Conservation (phyloP, 2,797 vertebrate genomes). For the Paedocypris micromegethes region DNA sequence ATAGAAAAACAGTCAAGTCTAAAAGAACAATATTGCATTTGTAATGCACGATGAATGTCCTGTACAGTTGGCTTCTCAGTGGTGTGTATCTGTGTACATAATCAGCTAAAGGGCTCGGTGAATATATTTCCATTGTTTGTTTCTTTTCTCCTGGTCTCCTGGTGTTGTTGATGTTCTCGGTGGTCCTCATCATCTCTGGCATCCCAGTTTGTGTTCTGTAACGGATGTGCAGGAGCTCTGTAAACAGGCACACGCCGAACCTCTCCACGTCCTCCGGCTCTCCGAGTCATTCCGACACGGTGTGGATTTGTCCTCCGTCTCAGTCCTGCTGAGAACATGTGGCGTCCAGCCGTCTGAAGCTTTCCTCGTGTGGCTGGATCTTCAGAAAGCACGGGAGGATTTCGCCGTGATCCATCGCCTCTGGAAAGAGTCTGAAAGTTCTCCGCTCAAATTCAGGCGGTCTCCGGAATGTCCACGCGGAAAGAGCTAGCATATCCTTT, state of each 20-base stretch:
- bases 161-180: slow-evolving; percentile 17
- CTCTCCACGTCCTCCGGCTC: slow-evolving; percentile 35
- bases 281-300: slow-evolving; percentile 69
- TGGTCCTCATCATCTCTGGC: slow-evolving; percentile 13
- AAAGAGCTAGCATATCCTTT: slow-evolving; percentile 98
- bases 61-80: slow-evolving; percentile 90
- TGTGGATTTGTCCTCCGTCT: slow-evolving; percentile 69
- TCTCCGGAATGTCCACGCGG: slow-evolving; percentile 89
- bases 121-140: slow-evolving; percentile 50
- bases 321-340: slow-evolving; percentile 94
- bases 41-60: slow-evolving; percentile 88
- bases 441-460: slow-evolving; percentile 83
- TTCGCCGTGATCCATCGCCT: slow-evolving; percentile 55
- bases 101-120: slow-evolving; percentile 95
- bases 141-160: too few relatives aligned
- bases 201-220: slow-evolving; percentile 49
- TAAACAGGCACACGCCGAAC: slow-evolving; percentile 98
- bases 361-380: slow-evolving; percentile 40
- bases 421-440: slow-evolving; percentile 82
- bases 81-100: slow-evolving; percentile 68
- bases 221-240: slow-evolving; percentile 87
- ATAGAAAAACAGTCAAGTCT: slow-evolving; percentile 97
- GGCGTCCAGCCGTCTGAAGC: slow-evolving; percentile 66
- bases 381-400: slow-evolving; percentile 53
- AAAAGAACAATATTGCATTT: slow-evolving; percentile 97